Conservation (phyloP, 2,888 invertebrate genomes). For the Chirona hameri region DNA sequence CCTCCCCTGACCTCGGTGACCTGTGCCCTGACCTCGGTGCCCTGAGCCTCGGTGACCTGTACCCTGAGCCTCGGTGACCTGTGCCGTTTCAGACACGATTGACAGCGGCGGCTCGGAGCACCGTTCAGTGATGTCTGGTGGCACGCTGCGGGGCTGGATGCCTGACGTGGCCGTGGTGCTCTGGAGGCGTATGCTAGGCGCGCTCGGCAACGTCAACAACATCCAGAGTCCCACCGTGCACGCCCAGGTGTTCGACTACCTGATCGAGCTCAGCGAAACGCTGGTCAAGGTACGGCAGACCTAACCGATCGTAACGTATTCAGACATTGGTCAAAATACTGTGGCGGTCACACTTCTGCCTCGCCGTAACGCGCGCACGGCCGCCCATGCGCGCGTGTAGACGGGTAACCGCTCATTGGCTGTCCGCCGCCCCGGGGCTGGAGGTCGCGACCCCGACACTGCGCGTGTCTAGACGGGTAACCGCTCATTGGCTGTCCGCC, state of each 20-base stretch:
- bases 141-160: slow-evolving; percentile 80
- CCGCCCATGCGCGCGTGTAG: too few relatives aligned
- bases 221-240: slow-evolving; percentile 80
- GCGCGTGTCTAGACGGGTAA: too few relatives aligned
- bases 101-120: slow-evolving; percentile 46
- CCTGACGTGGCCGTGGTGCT: slow-evolving; percentile 92
- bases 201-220: slow-evolving; percentile 84
- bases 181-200: slow-evolving; percentile 92
- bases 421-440: too few relatives aligned
- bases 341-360: too few relatives aligned
- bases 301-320: too few relatives aligned
- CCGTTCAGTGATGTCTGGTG: slow-evolving; percentile 75
- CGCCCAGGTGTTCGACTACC: slow-evolving; percentile 82
- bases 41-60: background rate
- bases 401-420: too few relatives aligned
- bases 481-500: too few relatives aligned
- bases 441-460: too few relatives aligned
- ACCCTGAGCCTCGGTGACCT: too few relatives aligned
- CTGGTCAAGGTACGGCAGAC: slow-evolving; percentile 65
- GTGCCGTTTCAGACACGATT: slow-evolving; percentile 36
- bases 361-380: too few relatives aligned
- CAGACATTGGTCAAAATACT: too few relatives aligned
- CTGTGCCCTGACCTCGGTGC: background rate
- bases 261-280: slow-evolving; percentile 83
- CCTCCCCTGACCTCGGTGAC: background rate